Percentiles rank a stretch among this genome's conserved stretches.
These are phyloP conservation scores for Trigoniulus corallinus DNA, from an alignment of 1,140 invertebrate species.

Conservation along the genomic window DNA sequence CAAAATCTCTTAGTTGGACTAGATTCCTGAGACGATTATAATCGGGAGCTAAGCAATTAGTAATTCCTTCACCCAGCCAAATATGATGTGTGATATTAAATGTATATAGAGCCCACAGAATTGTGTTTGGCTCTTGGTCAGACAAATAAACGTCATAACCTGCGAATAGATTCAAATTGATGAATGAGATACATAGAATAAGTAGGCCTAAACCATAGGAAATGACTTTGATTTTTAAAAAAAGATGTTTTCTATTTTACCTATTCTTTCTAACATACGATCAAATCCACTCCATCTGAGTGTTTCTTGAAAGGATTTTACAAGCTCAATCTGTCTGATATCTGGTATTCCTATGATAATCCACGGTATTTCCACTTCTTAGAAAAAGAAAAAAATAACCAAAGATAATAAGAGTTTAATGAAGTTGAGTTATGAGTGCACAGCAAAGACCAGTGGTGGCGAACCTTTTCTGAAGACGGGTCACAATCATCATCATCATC, in stretches of 20 bases:
- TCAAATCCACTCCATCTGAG: not conserved
- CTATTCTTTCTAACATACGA: not conserved
- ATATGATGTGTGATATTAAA: not conserved
- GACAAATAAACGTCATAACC: not conserved
- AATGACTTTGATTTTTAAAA: not conserved
- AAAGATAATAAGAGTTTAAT: no score
- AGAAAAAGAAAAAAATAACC: no score
- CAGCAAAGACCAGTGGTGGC: no score
- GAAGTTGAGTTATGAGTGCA: no score
- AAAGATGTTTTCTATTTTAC: not conserved
- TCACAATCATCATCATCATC: no score
- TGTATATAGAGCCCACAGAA: not conserved
- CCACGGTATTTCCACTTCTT: no score
- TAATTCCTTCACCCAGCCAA: not conserved
- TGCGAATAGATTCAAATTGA: no score
- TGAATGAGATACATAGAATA: no score
- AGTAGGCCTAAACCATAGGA: no score
- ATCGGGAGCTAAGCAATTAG: not conserved
- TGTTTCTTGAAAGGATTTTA: not conserved
- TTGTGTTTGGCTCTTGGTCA: not conserved
- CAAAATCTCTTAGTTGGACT: not conserved
- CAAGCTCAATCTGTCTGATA: not conserved
- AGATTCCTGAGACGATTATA: not conserved
- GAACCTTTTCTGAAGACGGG: no score
- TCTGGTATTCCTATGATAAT: not conserved